Conservation (phyloP, 2,797 vertebrate species). For the Enteromius thamalakanensis region DNA sequence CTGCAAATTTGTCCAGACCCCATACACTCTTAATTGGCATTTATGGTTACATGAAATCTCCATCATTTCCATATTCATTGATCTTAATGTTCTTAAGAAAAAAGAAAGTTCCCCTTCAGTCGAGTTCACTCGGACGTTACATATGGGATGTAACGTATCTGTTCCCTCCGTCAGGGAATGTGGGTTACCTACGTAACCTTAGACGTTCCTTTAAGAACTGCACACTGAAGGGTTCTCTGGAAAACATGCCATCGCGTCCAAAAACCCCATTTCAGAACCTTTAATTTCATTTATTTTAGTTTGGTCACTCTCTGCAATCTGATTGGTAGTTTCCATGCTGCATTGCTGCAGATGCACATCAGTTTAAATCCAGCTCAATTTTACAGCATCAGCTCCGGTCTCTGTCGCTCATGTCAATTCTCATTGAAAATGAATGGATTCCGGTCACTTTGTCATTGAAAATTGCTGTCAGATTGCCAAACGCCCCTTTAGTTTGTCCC, state of each 20-base stretch:
- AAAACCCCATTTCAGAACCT: not conserved
- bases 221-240: not conserved
- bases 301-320: not conserved
- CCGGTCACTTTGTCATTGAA: not conserved
- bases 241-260: not conserved
- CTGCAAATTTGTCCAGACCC: not conserved
- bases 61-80: not conserved
- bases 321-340: not conserved
- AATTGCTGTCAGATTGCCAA: not conserved
- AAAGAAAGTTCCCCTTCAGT: not conserved
- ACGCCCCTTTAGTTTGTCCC: not conserved
- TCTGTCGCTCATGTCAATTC: not conserved
- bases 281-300: not conserved
- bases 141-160: no score
- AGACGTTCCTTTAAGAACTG: not conserved
- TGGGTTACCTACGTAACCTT: no score
- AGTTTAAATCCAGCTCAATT: not conserved
- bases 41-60: not conserved
- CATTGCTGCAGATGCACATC: not conserved
- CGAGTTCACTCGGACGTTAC: no score
- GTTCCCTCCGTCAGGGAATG: no score
- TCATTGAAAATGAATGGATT: not conserved
- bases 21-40: not conserved
- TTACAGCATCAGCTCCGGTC: not conserved
- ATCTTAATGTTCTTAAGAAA: not conserved